Percentiles rank a stretch among this genome's conserved stretches.
Conservation (phyloP, 2,888 invertebrate genomes). For the Tipula confusa region DNA sequence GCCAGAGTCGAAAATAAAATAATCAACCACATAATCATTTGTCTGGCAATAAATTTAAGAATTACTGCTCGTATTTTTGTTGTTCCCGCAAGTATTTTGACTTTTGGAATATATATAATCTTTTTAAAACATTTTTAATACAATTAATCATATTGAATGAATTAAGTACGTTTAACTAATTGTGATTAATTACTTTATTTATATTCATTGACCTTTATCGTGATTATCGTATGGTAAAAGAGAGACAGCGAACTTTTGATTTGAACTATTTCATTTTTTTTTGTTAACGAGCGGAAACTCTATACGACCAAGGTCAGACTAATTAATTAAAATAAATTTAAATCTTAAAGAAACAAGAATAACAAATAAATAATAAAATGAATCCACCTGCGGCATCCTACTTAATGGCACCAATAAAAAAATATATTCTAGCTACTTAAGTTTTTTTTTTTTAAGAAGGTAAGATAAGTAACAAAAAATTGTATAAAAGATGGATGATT, state of each 20-base stretch:
- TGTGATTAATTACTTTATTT: not conserved
- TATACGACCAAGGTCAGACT: conserved; percentile 6
- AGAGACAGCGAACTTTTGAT: not conserved
- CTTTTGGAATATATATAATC: not conserved
- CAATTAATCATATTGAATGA: not conserved
- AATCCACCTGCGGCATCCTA: conserved; percentile 12
- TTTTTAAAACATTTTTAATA: not conserved
- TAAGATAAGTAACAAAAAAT: not conserved
- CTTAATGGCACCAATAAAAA: not conserved
- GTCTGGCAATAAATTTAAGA: not conserved
- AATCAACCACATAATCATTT: too few species aligned
- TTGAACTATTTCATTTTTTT: not conserved
- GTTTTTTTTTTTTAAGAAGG: not conserved
- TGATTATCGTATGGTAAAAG: not conserved
- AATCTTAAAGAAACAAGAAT: not conserved
- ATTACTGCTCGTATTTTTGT: not conserved
- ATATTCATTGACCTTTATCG: not conserved
- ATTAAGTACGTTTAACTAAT: not conserved
- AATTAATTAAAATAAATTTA: conserved; percentile 20
- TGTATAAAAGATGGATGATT: not conserved
- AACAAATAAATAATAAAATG: conserved; percentile 5
- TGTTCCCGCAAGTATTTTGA: not conserved
- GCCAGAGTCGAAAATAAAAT: too few species aligned
- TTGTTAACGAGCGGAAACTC: not conserved
- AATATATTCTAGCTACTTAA: not conserved